These are phyloP conservation scores for Scomberomorus guttatus DNA, from an alignment of 2,797 vertebrate genomes.

Conservation along the genomic window DNA sequence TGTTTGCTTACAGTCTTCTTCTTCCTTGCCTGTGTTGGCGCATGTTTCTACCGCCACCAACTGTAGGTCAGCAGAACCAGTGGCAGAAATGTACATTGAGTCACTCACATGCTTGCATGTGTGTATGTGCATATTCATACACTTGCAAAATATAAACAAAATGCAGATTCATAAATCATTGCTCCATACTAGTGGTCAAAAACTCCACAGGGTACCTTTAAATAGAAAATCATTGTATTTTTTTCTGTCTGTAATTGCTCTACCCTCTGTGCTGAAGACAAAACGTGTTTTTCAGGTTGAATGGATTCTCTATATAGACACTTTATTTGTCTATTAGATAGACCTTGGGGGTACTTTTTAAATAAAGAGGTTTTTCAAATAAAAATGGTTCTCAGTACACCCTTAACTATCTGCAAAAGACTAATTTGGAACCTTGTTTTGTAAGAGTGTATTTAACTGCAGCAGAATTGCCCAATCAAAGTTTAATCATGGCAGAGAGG, in stretches of 20 bases:
- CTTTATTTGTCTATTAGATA: not conserved
- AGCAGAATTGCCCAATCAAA: constrained; percentile 52
- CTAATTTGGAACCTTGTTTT: constrained; percentile 11
- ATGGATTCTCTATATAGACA: not conserved
- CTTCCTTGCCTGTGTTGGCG: too few species aligned
- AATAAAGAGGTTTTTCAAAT: not conserved
- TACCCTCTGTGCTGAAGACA: not conserved
- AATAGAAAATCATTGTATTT: not conserved
- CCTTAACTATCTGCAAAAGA: not conserved
- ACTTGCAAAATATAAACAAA: too few species aligned
- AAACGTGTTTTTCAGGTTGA: not conserved
- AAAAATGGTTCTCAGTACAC: not conserved
- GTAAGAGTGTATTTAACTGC: constrained; percentile 33
- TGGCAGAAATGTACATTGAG: too few species aligned
- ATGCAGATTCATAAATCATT: too few species aligned
- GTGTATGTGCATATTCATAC: too few species aligned
- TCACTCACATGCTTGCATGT: too few species aligned
- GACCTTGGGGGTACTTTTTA: not conserved
- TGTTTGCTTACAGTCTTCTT: too few species aligned
- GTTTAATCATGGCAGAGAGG: constrained; percentile 48
- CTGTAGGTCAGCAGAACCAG: too few species aligned
- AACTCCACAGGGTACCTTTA: too few species aligned
- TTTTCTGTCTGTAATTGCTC: constrained; percentile 4
- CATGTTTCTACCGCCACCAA: too few species aligned
- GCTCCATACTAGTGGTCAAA: too few species aligned